These are phyloP conservation scores for Clarias batrachus DNA, from an alignment of 2,113 vertebrate species.

Conservation along the genomic window DNA sequence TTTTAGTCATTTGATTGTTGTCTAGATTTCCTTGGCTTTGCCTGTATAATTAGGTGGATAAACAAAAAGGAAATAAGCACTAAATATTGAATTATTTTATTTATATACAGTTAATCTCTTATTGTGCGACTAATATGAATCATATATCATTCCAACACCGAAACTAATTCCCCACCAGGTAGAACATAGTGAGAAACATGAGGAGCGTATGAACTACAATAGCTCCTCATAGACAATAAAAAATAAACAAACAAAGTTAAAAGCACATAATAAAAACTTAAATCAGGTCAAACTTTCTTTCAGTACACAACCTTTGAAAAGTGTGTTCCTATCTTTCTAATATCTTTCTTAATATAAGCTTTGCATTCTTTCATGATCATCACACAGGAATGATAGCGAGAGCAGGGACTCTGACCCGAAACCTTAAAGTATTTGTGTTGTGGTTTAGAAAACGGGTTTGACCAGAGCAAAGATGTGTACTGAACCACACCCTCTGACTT, in stretches of 20 bases:
- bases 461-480: constrained; percentile 44
- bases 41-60: background rate
- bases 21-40: background rate
- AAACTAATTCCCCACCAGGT: background rate
- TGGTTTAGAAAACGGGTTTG: constrained; percentile 61
- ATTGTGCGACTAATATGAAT: background rate
- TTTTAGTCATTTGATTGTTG: background rate
- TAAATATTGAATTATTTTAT: background rate
- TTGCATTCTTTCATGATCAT: background rate
- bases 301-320: background rate
- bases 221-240: background rate
- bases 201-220: background rate
- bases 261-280: background rate
- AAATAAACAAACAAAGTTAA: background rate
- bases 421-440: constrained; percentile 55
- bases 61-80: background rate
- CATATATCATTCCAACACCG: background rate
- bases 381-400: background rate
- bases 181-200: background rate
- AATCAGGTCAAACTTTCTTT: background rate
- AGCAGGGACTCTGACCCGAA: constrained; percentile 16
- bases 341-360: background rate
- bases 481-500: constrained; percentile 56
- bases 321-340: background rate
- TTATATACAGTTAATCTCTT: background rate